Evolutionary conservation across 2,888 invertebrate genomes (phyloP).

Genomic region (Liodrosophila aerea): DNA sequence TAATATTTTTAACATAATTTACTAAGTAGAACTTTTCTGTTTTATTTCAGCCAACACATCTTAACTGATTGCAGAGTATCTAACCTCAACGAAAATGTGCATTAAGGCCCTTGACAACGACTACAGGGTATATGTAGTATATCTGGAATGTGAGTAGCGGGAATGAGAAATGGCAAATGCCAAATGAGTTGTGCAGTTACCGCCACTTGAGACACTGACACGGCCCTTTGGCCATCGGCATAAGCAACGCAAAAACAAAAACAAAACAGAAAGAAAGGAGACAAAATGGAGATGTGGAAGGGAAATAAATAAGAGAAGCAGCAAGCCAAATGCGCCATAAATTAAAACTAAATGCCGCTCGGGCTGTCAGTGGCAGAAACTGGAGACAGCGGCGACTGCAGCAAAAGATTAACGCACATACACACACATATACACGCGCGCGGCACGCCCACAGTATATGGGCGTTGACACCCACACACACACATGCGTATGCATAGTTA

Average conservation of each 20-base stretch:
- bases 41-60: no score
- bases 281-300: slow-evolving; percentile 2
- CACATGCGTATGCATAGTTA: slow-evolving; percentile 17
- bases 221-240: slow-evolving; percentile 39
- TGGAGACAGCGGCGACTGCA: slow-evolving; percentile 67
- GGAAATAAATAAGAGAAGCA: slow-evolving; percentile 29
- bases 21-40: no score
- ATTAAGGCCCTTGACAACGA: not conserved
- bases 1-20: no score
- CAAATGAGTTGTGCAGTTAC: slow-evolving; percentile 52
- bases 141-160: not conserved
- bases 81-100: no score
- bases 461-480: slow-evolving; percentile 48
- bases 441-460: slow-evolving; percentile 47
- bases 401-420: slow-evolving; percentile 64
- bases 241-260: slow-evolving; percentile 13
- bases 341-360: slow-evolving; percentile 76
- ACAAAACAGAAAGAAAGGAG: slow-evolving; percentile 4
- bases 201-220: slow-evolving; percentile 54
- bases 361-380: slow-evolving; percentile 66
- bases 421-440: slow-evolving; percentile 20
- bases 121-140: not conserved
- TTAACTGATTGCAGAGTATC: no score
- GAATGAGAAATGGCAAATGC: slow-evolving; percentile 30
- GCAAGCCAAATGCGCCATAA: slow-evolving; percentile 69